Base-by-base conservation (phyloP, 2,888 invertebrate genomes). In the Agrochola lota region DNA sequence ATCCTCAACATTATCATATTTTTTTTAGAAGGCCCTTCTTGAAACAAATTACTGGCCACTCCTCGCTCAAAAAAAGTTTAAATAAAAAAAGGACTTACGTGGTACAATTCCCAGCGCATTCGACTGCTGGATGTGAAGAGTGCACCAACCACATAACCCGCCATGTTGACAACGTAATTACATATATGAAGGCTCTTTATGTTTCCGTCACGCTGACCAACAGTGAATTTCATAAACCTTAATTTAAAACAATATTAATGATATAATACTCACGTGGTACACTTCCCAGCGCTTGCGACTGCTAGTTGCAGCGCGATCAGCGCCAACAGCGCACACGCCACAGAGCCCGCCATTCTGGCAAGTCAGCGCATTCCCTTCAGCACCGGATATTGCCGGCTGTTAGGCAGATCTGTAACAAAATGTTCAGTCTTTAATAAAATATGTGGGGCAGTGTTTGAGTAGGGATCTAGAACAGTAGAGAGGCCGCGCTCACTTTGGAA, bases 241-340 rank as follows among this genome's bases (percentile, higher is more conserved):
- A 12, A 11, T 11, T 43, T 8, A 2, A 5, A 6, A n/a, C 20
- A 64, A 2, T 15, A 20, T 12, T 26, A 26, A 7, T 26, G 11
- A 57, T 20, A 7, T 20, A 49, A 46, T 20, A 67, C 97, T 96
- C 89, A 97, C 97, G 96, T 96, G 81, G 95, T 95, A 87, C 97
- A 97, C 80, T 95, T 96, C 46, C 93, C 95, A 55, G 96, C 95
- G 80, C 91, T 92, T 46, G 91, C 93, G 9, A 93, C 88, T 62
- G 95, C 94, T 17, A 95, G 87, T 66, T 95, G 94, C 83, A 95
- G 90, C 85, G 92, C 93, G 75, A 95, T 85, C 71, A 93, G 85
- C 68, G 94, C 87, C 49, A 90, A 63, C 66, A 77, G 46, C 69
- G 69, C 93, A 85, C 68, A 93, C 63, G 94, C 87, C 59, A 90